Base-by-base conservation (phyloP, 2,888 invertebrate genomes). In the Antheraea assamensis region DNA sequence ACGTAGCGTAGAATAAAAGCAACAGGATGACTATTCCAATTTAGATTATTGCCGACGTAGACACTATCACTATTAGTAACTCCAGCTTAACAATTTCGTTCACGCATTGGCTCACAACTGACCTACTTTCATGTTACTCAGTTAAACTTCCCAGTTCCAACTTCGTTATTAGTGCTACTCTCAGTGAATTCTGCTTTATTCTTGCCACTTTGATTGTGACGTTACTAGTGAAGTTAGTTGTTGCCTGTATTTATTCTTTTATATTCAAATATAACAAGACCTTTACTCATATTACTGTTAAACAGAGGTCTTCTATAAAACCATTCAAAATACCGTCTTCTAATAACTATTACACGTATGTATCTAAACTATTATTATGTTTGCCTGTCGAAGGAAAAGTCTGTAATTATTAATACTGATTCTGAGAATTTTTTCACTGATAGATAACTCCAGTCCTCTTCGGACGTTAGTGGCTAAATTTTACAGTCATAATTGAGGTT, bases 121-220 rank as follows among this genome's bases (percentile, higher is more conserved):
- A 76, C 78, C 79, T 78, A 78, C 76, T 78, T 77, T 75, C 82
- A 79, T 76, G 78, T 78, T 72, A 72, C 71, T 71, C 24, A 77
- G 77, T 73, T 74, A 74, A 78, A 78, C 79, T 78, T 78, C 74
- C 72, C 71, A 74, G 74, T 47, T 52, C 77, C 75, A 87, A 87
- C 87, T 88, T 87, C 78, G 81, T 84, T 83, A 84, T 85, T 83
- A 83, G 82, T 76, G 80, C 80, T 86, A 83, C 81, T 81, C 81
- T 71, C 77, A 78, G 78, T 73, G 76, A 72, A 80, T 75, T 76
- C 78, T 79, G 75, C 77, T 77, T 79, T 81, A 79, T 82, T 76
- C 81, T 81, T 79, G 76, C 75, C 74, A 74, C 52, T 71, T 70
- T 66, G 35, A 70, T 74, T 76, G 74, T 58, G 64, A 74, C 73